Conservation (phyloP, 2,113 vertebrate species). For the Isurus oxyrinchus region DNA sequence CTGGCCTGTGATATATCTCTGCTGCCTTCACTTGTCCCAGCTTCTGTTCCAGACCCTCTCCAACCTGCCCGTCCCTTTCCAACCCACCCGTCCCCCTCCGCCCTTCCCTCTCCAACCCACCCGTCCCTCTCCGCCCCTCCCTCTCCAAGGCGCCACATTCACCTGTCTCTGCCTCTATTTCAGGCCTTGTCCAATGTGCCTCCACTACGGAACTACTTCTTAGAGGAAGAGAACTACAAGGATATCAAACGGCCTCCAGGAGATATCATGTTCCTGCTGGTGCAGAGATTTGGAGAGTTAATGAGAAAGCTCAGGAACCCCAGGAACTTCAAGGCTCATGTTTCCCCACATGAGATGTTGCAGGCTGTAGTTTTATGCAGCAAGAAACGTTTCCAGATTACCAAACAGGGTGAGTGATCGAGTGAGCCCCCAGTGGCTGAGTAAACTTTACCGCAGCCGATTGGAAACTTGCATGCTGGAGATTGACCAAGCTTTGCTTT, state of each 20-base stretch:
- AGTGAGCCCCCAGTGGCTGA: background rate
- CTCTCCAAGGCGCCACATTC: background rate
- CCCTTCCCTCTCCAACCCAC: too few species aligned
- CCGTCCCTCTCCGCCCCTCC: constrained; percentile 40
- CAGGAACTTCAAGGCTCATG: constrained; percentile 93
- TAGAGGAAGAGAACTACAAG: constrained; percentile 90
- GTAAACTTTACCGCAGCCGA: background rate
- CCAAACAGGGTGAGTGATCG: constrained; percentile 74
- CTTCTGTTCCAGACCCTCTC: constrained; percentile 71
- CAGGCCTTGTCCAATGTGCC: constrained; percentile 94
- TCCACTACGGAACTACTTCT: constrained; percentile 86
- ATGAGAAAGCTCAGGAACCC: constrained; percentile 98
- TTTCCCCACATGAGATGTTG: constrained; percentile 95
- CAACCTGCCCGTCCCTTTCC: constrained; percentile 65
- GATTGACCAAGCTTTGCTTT: background rate
- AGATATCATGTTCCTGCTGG: constrained; percentile 94
- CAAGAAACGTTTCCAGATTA: constrained; percentile 98
- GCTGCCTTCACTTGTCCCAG: background rate
- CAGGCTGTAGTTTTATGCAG: constrained; percentile 96
- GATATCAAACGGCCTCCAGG: constrained; percentile 82
- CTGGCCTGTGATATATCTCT: background rate
- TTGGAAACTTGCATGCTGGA: background rate
- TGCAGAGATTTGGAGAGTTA: constrained; percentile 92
- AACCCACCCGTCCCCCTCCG: too few species aligned
- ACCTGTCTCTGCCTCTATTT: background rate